These are phyloP conservation scores for Trissoscelio sp. DNA, from an alignment of 2,888 invertebrate genomes.

Conservation along the genomic window DNA sequence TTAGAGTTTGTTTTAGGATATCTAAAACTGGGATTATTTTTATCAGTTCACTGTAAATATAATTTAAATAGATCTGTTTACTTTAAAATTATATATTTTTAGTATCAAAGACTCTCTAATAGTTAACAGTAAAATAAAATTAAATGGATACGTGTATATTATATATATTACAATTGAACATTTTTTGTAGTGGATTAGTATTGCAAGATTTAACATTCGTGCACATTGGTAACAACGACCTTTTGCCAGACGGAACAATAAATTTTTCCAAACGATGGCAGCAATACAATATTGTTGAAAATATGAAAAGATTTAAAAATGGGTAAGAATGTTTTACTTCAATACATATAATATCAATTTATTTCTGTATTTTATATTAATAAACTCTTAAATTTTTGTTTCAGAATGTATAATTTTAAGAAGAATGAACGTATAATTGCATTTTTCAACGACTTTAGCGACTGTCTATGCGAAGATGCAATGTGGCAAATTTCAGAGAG, in stretches of 20 bases:
- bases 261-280: conserved; percentile 99
- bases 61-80: too few species aligned
- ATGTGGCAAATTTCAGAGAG: conserved; percentile 99
- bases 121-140: too few species aligned
- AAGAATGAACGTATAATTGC: conserved; percentile 96
- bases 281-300: conserved; percentile 98
- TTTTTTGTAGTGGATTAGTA: conserved; percentile 93
- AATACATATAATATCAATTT: neutral
- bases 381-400: conserved; percentile 73
- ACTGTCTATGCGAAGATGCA: conserved; percentile 97
- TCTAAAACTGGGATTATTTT: too few species aligned
- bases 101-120: too few species aligned
- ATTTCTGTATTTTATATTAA: too few species aligned
- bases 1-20: too few species aligned
- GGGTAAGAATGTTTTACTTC: conserved; percentile 93
- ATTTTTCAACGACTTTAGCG: conserved; percentile 98
- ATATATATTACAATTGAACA: too few species aligned
- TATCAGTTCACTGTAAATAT: too few species aligned
- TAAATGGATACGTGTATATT: too few species aligned
- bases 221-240: conserved; percentile 97
- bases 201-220: conserved; percentile 99
- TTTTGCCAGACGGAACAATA: conserved; percentile 92
- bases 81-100: too few species aligned
- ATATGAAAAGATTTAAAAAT: conserved; percentile 98
- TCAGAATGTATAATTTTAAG: conserved; percentile 95